These are phyloP conservation scores for Nanorana parkeri DNA, from an alignment of 2,113 vertebrate genomes.

Conservation along the genomic window DNA sequence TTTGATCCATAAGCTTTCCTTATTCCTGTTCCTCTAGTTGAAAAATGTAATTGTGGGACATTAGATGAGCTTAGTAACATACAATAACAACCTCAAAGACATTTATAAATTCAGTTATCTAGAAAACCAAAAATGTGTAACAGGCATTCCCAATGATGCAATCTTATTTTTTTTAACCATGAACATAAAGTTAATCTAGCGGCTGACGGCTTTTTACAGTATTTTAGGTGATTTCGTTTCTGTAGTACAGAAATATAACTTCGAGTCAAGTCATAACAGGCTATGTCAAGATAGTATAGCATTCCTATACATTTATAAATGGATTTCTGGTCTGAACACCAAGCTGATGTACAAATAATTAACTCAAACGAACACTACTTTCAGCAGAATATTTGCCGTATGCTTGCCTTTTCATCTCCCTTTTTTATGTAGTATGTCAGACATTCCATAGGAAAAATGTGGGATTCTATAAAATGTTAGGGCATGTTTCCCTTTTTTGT, in stretches of 20 bases:
- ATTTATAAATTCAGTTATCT: too few relatives aligned
- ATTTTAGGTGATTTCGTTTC: too few relatives aligned
- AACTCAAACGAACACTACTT: slow-evolving; percentile 31
- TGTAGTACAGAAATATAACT: not conserved
- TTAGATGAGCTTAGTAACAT: too few relatives aligned
- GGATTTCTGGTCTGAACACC: not conserved
- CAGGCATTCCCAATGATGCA: too few relatives aligned
- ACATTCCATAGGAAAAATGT: not conserved
- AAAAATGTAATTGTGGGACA: too few relatives aligned
- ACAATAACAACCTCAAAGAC: too few relatives aligned
- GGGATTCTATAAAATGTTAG: not conserved
- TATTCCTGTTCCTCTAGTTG: too few relatives aligned
- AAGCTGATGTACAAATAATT: slow-evolving; percentile 37
- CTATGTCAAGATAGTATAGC: not conserved
- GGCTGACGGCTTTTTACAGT: too few relatives aligned
- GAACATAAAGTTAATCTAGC: too few relatives aligned
- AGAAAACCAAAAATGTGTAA: too few relatives aligned
- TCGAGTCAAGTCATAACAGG: slow-evolving; percentile 5
- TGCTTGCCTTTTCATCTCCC: not conserved
- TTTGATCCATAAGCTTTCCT: too few relatives aligned
- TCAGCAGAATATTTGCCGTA: slow-evolving; percentile 32
- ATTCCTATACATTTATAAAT: slow-evolving; percentile 36
- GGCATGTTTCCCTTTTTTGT: not conserved
- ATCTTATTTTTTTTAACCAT: too few relatives aligned
- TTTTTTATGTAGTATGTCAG: not conserved